Evolutionary conservation across 2,888 invertebrate genomes (phyloP).

Genomic region (Parelbella ahira): DNA sequence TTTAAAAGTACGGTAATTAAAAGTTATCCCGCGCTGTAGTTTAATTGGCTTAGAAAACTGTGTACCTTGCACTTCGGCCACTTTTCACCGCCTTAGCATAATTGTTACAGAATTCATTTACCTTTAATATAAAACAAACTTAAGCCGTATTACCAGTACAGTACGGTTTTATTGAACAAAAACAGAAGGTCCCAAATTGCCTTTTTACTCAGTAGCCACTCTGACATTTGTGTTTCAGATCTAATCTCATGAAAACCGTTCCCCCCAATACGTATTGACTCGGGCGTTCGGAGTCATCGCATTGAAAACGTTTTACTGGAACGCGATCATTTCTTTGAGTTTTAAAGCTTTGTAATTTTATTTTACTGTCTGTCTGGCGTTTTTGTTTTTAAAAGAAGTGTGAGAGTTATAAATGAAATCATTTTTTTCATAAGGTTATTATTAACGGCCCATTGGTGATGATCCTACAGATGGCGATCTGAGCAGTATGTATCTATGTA

Average conservation of each 20-base stretch:
- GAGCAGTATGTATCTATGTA: too few species aligned
- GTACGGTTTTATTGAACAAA: conserved; percentile 11
- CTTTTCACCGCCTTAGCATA: conserved; percentile 3
- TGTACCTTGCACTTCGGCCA: conserved; percentile 10
- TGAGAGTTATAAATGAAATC: too few species aligned
- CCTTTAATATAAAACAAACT: neutral
- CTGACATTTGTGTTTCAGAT: conserved; percentile 7
- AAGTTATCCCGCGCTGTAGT: conserved; percentile 6
- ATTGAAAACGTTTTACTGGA: conserved; percentile 3
- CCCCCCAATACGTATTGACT: conserved; percentile 10
- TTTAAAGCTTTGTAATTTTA: conserved; percentile 1
- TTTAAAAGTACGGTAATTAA: conserved; percentile 17
- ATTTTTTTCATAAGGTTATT: too few species aligned
- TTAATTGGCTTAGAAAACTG: conserved; percentile 21
- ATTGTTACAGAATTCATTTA: conserved; percentile 1
- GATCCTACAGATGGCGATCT: too few species aligned
- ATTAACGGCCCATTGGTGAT: too few species aligned
- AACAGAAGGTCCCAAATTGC: conserved; percentile 4
- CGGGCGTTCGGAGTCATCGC: conserved; percentile 1
- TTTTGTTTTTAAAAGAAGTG: too few species aligned
- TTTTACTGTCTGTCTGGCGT: too few species aligned
- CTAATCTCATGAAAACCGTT: conserved; percentile 7
- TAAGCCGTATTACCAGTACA: too few species aligned
- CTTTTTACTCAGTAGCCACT: conserved; percentile 11
- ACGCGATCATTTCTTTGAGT: neutral